Conservation (phyloP, 2,888 invertebrate species). For the Cylindroiulus punctatus region DNA sequence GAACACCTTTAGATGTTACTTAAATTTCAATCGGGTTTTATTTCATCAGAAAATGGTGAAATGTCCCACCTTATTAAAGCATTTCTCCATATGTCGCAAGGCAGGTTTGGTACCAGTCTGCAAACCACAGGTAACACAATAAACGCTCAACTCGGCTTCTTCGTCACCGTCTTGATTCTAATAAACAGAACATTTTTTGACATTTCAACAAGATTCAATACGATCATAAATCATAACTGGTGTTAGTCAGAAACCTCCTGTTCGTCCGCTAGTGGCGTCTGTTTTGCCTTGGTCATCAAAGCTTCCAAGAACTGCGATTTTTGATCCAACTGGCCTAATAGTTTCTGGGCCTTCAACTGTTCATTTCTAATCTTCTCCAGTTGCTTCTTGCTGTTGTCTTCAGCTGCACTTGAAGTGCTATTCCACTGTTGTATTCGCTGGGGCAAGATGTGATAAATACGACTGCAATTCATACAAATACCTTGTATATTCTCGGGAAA, state of each 20-base stretch:
- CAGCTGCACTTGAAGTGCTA: conserved; percentile 84
- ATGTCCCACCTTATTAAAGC: conserved; percentile 83
- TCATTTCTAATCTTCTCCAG: conserved; percentile 78
- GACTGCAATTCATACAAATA: conserved; percentile 61
- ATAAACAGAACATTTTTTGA: conserved; percentile 46
- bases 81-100: conserved; percentile 97
- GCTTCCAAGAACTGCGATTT: conserved; percentile 76
- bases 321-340: conserved; percentile 70
- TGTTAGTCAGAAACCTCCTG: conserved; percentile 58
- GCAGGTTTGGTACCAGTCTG: conserved; percentile 92
- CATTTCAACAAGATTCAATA: background rate
- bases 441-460: conserved; percentile 77
- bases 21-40: background rate
- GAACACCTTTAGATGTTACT: background rate
- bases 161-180: conserved; percentile 62
- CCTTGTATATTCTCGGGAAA: no score
- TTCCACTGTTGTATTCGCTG: conserved; percentile 95
- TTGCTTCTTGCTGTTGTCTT: conserved; percentile 77
- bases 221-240: background rate
- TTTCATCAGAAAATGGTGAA: conserved; percentile 43
- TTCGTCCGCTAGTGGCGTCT: conserved; percentile 74
- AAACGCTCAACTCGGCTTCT: conserved; percentile 78
- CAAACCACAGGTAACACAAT: conserved; percentile 96
- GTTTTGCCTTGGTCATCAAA: conserved; percentile 81
- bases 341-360: conserved; percentile 80